Evolutionary conservation across 2,888 invertebrate species (phyloP).

Genomic region (Stenurella melanura): DNA sequence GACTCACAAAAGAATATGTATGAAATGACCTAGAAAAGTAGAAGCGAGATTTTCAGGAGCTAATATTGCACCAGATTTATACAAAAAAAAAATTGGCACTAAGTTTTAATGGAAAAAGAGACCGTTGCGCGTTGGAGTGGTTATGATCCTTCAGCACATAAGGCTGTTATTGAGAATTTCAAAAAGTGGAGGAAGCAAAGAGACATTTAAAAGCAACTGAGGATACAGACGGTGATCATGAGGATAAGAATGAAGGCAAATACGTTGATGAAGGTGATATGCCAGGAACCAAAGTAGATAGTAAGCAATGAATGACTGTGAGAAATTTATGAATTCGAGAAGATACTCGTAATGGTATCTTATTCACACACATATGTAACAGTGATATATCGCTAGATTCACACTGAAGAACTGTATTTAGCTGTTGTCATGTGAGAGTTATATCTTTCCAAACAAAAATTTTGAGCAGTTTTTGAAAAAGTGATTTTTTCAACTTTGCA

Average conservation of each 20-base stretch:
- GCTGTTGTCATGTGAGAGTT: too few species aligned
- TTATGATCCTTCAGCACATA: conserved; percentile 92
- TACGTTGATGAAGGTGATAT: conserved; percentile 96
- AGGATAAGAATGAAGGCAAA: conserved; percentile 93
- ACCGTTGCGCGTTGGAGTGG: conserved; percentile 98
- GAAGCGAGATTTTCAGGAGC: conserved; percentile 92
- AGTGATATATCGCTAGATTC: too few species aligned
- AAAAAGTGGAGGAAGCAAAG: conserved; percentile 94
- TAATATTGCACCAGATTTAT: conserved; percentile 90
- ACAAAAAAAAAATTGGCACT: conserved; percentile 85
- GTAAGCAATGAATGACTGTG: conserved; percentile 99
- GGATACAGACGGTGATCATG: conserved; percentile 81
- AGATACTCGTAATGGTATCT: too few species aligned
- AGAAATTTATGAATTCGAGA: conserved; percentile 98
- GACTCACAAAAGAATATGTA: conserved; percentile 95
- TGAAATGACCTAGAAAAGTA: conserved; percentile 95
- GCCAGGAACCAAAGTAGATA: conserved; percentile 99
- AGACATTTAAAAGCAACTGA: conserved; percentile 86
- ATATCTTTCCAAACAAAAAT: too few species aligned
- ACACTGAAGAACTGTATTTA: too few species aligned
- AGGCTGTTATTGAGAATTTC: conserved; percentile 92
- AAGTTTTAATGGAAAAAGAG: conserved; percentile 96
- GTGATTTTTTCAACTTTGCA: too few species aligned
- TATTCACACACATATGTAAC: too few species aligned
- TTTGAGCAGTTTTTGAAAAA: too few species aligned